Percentiles rank a stretch among this genome's conserved stretches.
phyloP scores from a whole-genome alignment of 2,797 vertebrate genomes.

The Chelon labrosus region DNA sequence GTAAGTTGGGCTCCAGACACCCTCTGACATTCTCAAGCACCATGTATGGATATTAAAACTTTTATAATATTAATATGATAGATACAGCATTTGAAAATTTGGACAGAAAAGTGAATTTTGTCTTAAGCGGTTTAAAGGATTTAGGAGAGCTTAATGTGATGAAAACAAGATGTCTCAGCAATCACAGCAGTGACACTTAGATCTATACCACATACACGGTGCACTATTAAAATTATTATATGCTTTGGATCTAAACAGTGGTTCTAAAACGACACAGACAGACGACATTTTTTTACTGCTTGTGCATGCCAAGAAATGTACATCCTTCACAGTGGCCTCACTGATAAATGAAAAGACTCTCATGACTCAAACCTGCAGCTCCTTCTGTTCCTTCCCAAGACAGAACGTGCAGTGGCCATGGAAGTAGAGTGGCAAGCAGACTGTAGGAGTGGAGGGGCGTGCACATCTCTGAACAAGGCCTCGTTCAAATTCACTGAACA shows the following conservation, averaged over 20 bases:
- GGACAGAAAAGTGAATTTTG: not conserved
- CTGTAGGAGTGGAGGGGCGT: slow-evolving; percentile 4
- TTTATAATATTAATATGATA: too few relatives aligned
- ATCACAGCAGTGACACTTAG: not conserved
- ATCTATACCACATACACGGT: not conserved
- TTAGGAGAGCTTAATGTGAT: not conserved
- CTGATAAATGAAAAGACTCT: slow-evolving; percentile 19
- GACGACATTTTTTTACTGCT: not conserved
- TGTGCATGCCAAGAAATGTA: not conserved
- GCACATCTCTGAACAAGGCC: slow-evolving; percentile 47
- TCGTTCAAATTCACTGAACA: slow-evolving; percentile 58
- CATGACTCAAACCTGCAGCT: slow-evolving; percentile 4
- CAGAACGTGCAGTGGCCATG: not conserved
- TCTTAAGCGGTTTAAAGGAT: not conserved
- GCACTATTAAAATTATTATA: not conserved
- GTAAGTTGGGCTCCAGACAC: too few relatives aligned
- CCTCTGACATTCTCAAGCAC: too few relatives aligned
- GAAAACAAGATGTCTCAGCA: not conserved
- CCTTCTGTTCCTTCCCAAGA: slow-evolving; percentile 14
- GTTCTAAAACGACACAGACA: not conserved
- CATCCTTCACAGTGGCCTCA: not conserved
- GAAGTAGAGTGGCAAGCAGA: slow-evolving; percentile 6
- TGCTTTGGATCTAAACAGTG: not conserved
- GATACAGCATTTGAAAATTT: not conserved
- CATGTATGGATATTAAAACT: too few relatives aligned